These are phyloP conservation scores for Trissolcus brochymenae DNA, from an alignment of 2,888 invertebrate species.

Conservation along the genomic window DNA sequence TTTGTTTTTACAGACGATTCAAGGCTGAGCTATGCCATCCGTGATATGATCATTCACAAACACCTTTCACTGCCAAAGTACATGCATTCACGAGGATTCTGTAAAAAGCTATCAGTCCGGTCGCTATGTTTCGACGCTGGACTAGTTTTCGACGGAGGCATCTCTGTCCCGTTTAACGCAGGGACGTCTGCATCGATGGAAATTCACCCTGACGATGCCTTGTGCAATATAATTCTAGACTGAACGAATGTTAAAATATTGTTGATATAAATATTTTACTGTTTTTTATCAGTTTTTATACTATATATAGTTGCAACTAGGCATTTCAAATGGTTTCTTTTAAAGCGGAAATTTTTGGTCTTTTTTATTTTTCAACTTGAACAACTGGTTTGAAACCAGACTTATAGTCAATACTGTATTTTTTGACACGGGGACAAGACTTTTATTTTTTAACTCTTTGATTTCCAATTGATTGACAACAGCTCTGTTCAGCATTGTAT, in stretches of 20 bases:
- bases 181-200: conserved; percentile 92
- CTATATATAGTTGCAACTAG: no score
- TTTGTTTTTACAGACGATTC: conserved; percentile 80
- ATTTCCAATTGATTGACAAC: no score
- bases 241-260: neutral
- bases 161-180: conserved; percentile 95
- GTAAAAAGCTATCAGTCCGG: conserved; percentile 84
- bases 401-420: no score
- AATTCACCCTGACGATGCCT: conserved; percentile 89
- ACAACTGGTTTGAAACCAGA: no score
- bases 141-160: conserved; percentile 96
- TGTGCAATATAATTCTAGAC: conserved; percentile 83
- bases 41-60: conserved; percentile 94
- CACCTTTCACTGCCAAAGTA: conserved; percentile 89
- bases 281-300: no score
- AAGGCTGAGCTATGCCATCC: conserved; percentile 91
- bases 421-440: no score
- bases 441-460: no score
- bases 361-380: no score
- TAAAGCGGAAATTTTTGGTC: no score
- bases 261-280: neutral
- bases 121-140: conserved; percentile 94
- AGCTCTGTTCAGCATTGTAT: no score
- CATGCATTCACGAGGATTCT: conserved; percentile 86
- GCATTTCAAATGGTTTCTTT: no score